These are phyloP conservation scores for Eristalis arbustorum DNA, from an alignment of 2,888 invertebrate species.

Conservation along the genomic window DNA sequence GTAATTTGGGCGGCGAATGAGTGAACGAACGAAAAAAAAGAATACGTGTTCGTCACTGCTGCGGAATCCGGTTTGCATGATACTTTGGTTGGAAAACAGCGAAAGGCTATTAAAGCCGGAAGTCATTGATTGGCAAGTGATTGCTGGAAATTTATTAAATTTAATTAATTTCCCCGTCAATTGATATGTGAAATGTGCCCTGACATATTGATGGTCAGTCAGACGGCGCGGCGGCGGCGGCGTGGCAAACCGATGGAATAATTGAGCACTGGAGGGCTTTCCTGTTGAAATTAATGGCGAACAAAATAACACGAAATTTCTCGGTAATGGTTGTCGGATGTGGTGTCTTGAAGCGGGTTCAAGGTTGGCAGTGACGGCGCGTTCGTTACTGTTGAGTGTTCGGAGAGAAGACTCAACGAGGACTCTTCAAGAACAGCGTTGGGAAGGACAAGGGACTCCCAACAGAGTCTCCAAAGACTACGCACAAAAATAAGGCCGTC, in stretches of 20 bases:
- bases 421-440: too few relatives aligned
- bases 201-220: not conserved
- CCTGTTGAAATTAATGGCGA: not conserved
- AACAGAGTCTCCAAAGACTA: too few relatives aligned
- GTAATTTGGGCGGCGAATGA: constrained; percentile 27
- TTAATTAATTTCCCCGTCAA: constrained; percentile 38
- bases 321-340: not conserved
- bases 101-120: constrained; percentile 50
- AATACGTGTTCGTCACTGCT: not conserved
- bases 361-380: not conserved
- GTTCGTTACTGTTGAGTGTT: too few relatives aligned
- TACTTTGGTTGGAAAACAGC: constrained; percentile 35
- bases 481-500: too few relatives aligned
- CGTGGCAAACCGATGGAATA: not conserved
- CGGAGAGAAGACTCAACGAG: too few relatives aligned
- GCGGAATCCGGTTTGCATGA: constrained; percentile 45
- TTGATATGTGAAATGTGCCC: not conserved
- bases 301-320: too few relatives aligned
- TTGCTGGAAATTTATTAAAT: constrained; percentile 53
- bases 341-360: not conserved
- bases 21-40: not conserved
- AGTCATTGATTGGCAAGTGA: constrained; percentile 67
- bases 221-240: not conserved
- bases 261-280: not conserved
- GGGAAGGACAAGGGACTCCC: too few relatives aligned